A percentile compares a stretch with the other conserved stretches of the same genome.
These are phyloP conservation scores for Masticophis lateralis DNA, from an alignment of 2,797 vertebrate genomes.

Conservation along the genomic window DNA sequence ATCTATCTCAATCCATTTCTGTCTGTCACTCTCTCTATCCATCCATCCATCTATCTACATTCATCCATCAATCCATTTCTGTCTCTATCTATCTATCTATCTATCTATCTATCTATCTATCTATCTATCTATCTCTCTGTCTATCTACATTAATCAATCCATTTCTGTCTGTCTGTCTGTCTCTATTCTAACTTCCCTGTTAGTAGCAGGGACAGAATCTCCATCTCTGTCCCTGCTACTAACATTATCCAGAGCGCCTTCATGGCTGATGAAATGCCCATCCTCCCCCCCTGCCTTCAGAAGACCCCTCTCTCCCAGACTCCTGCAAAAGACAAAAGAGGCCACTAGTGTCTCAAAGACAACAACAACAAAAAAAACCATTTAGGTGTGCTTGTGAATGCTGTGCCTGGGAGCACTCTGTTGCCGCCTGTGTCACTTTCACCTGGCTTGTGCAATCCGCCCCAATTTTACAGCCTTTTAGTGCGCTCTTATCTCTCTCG, in stretches of 20 bases:
- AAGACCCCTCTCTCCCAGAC: too few species aligned
- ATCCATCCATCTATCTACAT: too few species aligned
- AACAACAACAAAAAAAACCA: not conserved
- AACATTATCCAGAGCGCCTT: not conserved
- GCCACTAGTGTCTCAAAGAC: too few species aligned
- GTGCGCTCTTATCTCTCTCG: not conserved
- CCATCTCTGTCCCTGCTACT: too few species aligned
- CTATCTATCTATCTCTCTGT: too few species aligned
- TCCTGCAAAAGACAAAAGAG: not conserved
- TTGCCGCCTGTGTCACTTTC: not conserved
- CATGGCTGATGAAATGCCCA: not conserved
- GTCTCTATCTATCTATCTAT: too few species aligned
- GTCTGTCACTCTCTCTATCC: too few species aligned
- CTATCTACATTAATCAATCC: too few species aligned
- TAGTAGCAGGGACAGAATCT: too few species aligned
- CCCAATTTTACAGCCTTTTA: not conserved
- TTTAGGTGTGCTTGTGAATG: not conserved
- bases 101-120: too few species aligned
- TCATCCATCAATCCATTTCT: fast-evolving
- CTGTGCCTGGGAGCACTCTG: constrained; percentile 6
- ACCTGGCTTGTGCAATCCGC: not conserved
- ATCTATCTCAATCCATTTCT: too few species aligned
- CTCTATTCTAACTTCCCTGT: not conserved
- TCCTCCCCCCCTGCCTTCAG: not conserved
- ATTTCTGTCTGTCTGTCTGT: too few species aligned